phyloP scores from a whole-genome alignment of 2,113 vertebrate genomes.

The Steatornis caripensis region DNA sequence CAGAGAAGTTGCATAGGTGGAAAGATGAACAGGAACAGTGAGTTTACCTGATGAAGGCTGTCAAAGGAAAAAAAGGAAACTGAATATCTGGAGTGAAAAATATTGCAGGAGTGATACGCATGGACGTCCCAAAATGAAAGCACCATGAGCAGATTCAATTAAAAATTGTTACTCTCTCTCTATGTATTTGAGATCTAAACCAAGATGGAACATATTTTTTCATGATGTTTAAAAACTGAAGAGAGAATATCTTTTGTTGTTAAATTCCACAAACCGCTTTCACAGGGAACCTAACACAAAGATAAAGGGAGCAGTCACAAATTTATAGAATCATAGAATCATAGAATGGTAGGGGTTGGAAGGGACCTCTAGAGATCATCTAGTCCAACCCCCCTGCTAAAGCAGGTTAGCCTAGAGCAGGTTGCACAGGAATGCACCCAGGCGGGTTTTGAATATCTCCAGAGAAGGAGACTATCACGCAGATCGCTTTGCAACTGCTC shows the following conservation, averaged over 20 bases:
- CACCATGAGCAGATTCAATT: background rate
- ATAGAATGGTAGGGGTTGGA: too few species aligned
- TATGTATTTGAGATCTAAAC: background rate
- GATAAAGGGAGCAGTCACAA: background rate
- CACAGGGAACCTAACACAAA: background rate
- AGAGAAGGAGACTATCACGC: too few species aligned
- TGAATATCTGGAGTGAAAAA: background rate
- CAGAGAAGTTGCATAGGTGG: background rate
- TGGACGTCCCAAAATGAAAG: accelerated
- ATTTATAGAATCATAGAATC: too few species aligned
- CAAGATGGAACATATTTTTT: background rate
- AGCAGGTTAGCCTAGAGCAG: too few species aligned
- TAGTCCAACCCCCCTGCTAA: too few species aligned
- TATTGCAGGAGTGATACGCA: background rate
- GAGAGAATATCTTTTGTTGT: background rate
- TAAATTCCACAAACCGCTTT: background rate
- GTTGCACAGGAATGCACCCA: too few species aligned
- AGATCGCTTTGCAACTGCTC: background rate
- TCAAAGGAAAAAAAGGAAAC: background rate
- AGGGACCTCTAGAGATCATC: too few species aligned
- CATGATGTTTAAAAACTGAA: background rate
- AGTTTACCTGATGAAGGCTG: background rate
- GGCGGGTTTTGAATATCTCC: too few species aligned
- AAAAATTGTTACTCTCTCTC: background rate
- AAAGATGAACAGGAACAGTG: background rate